Conservation (phyloP, 2,888 invertebrate species). For the Rhagonycha fulva region DNA sequence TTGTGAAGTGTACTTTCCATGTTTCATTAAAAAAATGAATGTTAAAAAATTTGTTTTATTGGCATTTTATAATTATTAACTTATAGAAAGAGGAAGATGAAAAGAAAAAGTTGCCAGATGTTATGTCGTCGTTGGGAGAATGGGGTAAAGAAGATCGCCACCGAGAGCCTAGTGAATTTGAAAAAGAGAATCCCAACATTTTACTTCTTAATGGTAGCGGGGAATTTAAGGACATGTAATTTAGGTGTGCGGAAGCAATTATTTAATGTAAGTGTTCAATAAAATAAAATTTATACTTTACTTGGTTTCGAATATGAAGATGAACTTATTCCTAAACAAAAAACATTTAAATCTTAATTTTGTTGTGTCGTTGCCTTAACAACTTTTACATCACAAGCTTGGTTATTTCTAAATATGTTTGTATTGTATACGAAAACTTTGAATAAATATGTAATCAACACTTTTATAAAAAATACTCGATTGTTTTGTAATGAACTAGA, state of each 20-base stretch:
- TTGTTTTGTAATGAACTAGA: no score
- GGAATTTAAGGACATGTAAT: constrained; percentile 75
- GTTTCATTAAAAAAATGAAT: not conserved
- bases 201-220: constrained; percentile 74
- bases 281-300: not conserved
- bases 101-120: constrained; percentile 69
- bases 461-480: not conserved
- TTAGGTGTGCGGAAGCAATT: not conserved
- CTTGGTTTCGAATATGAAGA: not conserved
- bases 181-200: constrained; percentile 79
- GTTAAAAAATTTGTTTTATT: constrained; percentile 9
- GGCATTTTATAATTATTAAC: constrained; percentile 1
- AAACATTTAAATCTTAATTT: not conserved
- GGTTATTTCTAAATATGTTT: not conserved
- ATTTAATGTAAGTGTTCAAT: not conserved
- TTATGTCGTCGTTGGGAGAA: constrained; percentile 74
- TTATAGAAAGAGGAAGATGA: constrained; percentile 71
- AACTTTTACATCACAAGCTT: not conserved
- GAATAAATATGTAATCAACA: not conserved
- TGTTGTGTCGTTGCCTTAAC: no score
- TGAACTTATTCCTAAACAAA: not conserved
- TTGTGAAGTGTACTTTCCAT: constrained; percentile 2
- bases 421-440: not conserved
- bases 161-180: constrained; percentile 75
- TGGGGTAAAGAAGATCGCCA: constrained; percentile 74